Conservation (phyloP, 2,113 vertebrate genomes). For the Daubentonia madagascariensis region DNA sequence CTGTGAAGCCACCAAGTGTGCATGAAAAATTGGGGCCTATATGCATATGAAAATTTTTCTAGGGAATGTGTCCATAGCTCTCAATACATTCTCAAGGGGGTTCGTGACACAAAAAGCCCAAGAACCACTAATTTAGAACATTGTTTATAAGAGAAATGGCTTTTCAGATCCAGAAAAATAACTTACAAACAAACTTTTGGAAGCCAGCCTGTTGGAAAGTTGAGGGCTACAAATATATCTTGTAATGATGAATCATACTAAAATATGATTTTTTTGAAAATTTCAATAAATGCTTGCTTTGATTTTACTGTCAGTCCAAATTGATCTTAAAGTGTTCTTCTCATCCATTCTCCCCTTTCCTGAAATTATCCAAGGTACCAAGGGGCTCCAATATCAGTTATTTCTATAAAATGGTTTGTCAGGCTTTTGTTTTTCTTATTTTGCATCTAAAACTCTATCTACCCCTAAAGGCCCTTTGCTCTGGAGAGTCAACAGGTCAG, state of each 20-base stretch:
- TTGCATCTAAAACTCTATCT: neutral
- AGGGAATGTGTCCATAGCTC: neutral
- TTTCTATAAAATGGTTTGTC: neutral
- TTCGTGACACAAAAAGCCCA: conserved; percentile 34
- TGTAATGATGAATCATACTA: conserved; percentile 24
- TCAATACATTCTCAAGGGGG: neutral
- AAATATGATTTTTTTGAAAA: neutral
- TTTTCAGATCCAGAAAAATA: conserved; percentile 59
- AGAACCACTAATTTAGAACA: conserved; percentile 46
- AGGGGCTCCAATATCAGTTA: neutral
- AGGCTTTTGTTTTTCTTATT: neutral
- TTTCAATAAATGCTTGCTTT: conserved; percentile 8
- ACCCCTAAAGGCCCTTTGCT: neutral
- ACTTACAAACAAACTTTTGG: conserved; percentile 51
- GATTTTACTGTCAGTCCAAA: neutral
- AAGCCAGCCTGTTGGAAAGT: conserved; percentile 39
- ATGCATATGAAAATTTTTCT: neutral
- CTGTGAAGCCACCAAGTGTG: neutral
- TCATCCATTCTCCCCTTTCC: neutral
- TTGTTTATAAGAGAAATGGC: conserved; percentile 57
- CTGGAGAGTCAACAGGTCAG: neutral
- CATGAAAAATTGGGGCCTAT: neutral
- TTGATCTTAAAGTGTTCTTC: neutral
- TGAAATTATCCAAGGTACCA: neutral
- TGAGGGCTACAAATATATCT: conserved; percentile 42